These are phyloP conservation scores for Melanotaenia maccullochi DNA, from an alignment of 2,797 vertebrate species.

Conservation along the genomic window DNA sequence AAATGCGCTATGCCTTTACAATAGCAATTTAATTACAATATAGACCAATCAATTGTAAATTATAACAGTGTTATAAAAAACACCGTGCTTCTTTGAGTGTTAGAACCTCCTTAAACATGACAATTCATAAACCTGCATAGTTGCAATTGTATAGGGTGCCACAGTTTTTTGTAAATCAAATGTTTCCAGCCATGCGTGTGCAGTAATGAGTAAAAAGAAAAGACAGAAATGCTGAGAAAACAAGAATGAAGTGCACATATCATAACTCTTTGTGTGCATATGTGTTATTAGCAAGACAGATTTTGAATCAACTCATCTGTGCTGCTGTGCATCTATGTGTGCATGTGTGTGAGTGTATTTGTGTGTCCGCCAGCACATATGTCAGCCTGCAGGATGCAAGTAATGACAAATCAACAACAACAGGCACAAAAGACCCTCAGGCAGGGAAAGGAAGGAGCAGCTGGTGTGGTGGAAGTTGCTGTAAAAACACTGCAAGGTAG, in stretches of 20 bases:
- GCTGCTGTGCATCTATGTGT: slow-evolving; percentile 6
- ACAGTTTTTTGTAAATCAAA: not conserved
- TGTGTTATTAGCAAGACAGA: slow-evolving; percentile 41
- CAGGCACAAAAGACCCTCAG: slow-evolving; percentile 54
- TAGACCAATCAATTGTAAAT: not conserved
- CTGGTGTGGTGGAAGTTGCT: slow-evolving; percentile 58
- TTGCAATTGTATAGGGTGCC: not conserved
- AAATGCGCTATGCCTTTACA: not conserved
- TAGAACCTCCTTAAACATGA: not conserved
- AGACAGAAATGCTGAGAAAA: slow-evolving; percentile 1
- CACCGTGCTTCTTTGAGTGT: not conserved
- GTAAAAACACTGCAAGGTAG: slow-evolving; percentile 48
- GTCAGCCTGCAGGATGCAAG: slow-evolving; percentile 53
- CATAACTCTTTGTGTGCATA: slow-evolving; percentile 16
- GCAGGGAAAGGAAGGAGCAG: slow-evolving; percentile 50
- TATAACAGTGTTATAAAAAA: not conserved
- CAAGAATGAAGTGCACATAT: slow-evolving; percentile 11
- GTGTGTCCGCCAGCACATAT: slow-evolving; percentile 31
- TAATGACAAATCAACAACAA: slow-evolving; percentile 59
- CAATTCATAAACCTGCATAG: not conserved
- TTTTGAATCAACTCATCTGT: slow-evolving; percentile 27
- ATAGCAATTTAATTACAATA: not conserved
- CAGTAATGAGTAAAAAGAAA: not conserved
- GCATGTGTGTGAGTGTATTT: slow-evolving; percentile 4
- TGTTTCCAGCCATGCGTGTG: not conserved